Percentiles rank a stretch among this genome's conserved stretches.
phyloP scores from a whole-genome alignment of 2,797 vertebrate species.

The Scolopax bukidnonensis region DNA sequence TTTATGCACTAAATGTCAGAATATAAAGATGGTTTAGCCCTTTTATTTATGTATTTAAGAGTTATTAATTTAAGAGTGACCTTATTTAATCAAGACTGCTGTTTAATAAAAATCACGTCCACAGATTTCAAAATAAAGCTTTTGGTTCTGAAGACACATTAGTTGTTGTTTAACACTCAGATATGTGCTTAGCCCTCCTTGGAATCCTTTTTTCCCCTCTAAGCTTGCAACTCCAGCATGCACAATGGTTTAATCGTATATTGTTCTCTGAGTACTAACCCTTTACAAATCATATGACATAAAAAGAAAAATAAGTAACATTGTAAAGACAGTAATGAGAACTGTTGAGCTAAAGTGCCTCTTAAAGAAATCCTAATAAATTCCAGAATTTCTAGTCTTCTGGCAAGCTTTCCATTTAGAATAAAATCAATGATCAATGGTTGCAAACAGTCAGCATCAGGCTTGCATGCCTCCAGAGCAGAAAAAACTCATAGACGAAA shows the following conservation, averaged over 20 bases:
- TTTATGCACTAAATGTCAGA: slow-evolving; percentile 32
- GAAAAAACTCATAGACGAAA: slow-evolving; percentile 88
- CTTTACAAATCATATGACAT: slow-evolving; percentile 86
- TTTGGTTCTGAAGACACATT: slow-evolving; percentile 50
- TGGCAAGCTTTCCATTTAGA: slow-evolving; percentile 94
- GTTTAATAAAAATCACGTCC: slow-evolving; percentile 53
- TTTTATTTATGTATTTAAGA: slow-evolving; percentile 60
- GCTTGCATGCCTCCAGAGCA: slow-evolving; percentile 80
- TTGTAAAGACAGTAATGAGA: slow-evolving; percentile 89
- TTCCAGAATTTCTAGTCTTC: slow-evolving; percentile 91
- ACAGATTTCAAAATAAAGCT: slow-evolving; percentile 59
- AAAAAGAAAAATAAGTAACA: slow-evolving; percentile 88
- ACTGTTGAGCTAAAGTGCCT: slow-evolving; percentile 92
- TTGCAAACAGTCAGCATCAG: slow-evolving; percentile 86
- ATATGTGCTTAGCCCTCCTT: slow-evolving; percentile 68
- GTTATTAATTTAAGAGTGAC: slow-evolving; percentile 64
- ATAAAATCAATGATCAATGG: slow-evolving; percentile 98
- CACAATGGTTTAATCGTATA: slow-evolving; percentile 82
- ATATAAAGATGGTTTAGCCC: slow-evolving; percentile 43
- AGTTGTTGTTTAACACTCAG: slow-evolving; percentile 52
- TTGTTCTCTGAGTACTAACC: slow-evolving; percentile 81
- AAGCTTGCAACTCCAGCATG: slow-evolving; percentile 71
- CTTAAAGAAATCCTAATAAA: slow-evolving; percentile 91
- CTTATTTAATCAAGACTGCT: slow-evolving; percentile 74
- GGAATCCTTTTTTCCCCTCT: slow-evolving; percentile 65